Evolutionary conservation across 2,797 vertebrate genomes (phyloP), one percentile per base, ranked within the genome.

Genomic region (Euthynnus affinis): DNA sequence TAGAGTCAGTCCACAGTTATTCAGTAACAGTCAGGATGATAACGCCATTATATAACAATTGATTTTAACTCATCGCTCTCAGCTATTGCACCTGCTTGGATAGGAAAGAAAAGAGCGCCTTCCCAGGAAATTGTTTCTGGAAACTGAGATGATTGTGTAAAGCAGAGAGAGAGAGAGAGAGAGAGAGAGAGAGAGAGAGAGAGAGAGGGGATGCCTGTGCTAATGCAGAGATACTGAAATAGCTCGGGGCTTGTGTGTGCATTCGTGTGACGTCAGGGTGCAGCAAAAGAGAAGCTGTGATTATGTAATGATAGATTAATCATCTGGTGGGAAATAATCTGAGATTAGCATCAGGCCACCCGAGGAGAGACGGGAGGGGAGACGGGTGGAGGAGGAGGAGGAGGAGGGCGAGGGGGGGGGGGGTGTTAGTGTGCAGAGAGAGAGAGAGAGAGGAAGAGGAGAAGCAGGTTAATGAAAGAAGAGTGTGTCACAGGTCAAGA

Each of bases 281-380:
- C 84, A 83, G 76, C 85, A 49, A 74, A 80, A 86, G 81, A 84
- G 78, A 78, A 76, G 34, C 80, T 60, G 75, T 29, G 86, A 82
- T 94, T 92, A 90, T 77, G 83, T 83, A 93, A 92, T 55, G 71
- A 82, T 17, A 87, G 92, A 91, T 93, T 94, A 92, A 93, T 93
- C 89, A 92, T 94, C 88, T 89, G 87, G 77, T 78, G 78, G 87
- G 91, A 92, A 92, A 92, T 94, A 92, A 94, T 94, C 91, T 93
- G 85, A 93, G 91, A 94, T 94, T 94, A 94, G 84, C 89, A 90
- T 74, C 61, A 52, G 62, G 71, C 44, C 37, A 65, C 6, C 22
- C 8, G 17, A 66, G 44, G 69, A 58, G 55, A 56, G 40, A 42
- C 57, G 25, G 48, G 29, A 44, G 40, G 23, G 34, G 58, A 64